These are phyloP conservation scores for Aspidiotus rigidus DNA, from an alignment of 2,888 invertebrate genomes.

Conservation along the genomic window DNA sequence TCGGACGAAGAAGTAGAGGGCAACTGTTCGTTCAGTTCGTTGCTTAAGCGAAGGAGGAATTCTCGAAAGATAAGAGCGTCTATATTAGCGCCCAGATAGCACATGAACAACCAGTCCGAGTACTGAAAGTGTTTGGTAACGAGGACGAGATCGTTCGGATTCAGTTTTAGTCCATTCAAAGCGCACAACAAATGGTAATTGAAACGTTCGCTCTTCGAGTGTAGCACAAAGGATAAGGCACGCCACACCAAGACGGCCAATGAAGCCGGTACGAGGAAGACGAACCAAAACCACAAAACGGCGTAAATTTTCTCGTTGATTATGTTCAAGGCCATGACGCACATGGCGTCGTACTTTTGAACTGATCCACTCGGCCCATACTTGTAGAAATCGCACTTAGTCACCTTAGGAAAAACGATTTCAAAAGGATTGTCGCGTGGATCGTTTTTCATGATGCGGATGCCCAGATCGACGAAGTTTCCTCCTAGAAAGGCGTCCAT, in stretches of 20 bases:
- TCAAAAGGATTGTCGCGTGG: conserved; percentile 76
- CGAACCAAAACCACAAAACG: conserved; percentile 90
- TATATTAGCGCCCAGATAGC: conserved; percentile 74
- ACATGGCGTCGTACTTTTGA: conserved; percentile 77
- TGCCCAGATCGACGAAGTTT: conserved; percentile 76
- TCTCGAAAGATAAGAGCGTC: conserved; percentile 62
- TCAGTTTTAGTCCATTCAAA: conserved; percentile 33
- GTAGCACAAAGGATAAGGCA: conserved; percentile 63
- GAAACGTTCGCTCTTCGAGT: conserved; percentile 64
- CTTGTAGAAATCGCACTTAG: conserved; percentile 85
- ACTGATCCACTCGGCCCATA: conserved; percentile 77
- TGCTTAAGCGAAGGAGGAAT: conserved; percentile 42
- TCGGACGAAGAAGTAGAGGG: conserved; percentile 24
- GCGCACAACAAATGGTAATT: conserved; percentile 57
- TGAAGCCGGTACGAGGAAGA: conserved; percentile 58
- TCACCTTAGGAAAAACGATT: conserved; percentile 79
- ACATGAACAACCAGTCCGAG: conserved; percentile 75
- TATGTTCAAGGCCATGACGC: conserved; percentile 78
- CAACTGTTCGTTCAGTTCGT: conserved; percentile 34
- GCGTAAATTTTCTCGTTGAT: conserved; percentile 90
- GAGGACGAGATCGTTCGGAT: conserved; percentile 34
- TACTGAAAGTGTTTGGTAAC: conserved; percentile 44
- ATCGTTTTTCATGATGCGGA: conserved; percentile 68
- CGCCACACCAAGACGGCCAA: conserved; percentile 57
- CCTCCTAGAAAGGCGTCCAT: conserved; percentile 88